Base-by-base conservation (phyloP, 1,140 invertebrate genomes). In the Lasioglossum baleicum region DNA sequence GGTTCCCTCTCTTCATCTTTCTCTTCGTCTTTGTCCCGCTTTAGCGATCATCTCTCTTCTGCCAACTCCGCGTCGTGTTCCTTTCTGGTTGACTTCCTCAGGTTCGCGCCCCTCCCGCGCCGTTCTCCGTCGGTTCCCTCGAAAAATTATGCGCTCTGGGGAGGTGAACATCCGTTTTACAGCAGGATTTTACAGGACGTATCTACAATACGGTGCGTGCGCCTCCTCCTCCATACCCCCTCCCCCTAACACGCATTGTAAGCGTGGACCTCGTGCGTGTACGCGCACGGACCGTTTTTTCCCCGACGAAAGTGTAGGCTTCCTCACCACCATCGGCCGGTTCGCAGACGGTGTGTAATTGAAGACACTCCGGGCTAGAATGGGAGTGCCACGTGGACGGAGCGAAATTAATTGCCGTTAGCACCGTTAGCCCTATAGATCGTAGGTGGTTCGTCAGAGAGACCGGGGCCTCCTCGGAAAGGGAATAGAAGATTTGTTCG, bases 131-230 rank as follows among this genome's bases (percentile, higher is more conserved):
- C 67, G 58, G 75, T 81, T 81, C 81, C 76, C 74, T 82, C 53
- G 85, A 88, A 90, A 90, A 90, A 91, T 90, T 88, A 88, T 87
- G 84, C 86, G 73, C 81, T 87, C 88, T 83, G 80, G 80, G 51
- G 76, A 89, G 85, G 84, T 83, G 89, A 90, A 90, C 87, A 85
- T 88, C 89, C 90, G 89, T 90, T 91, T 89, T 85, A 89, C 84
- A 88, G 82, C 75, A 82, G 70, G 76, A 35, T 35, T 35, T 35
- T 35, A 48, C 60, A 51, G 72, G 48, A 31, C 64, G 60, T 26
- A 56, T 20, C 35, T 5, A 4, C 17, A 15, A 13, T 53, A 6
- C 22, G 61, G 35, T 61, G 5, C 42, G 67, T 48, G 42, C 11
- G 3, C 15, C 26, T 22, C 31, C 26, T 22, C 35, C 4, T 35